Evolutionary conservation across 2,113 vertebrate species (phyloP), one percentile per base, ranked within the genome.

Genomic region (Meleagris gallopavo): DNA sequence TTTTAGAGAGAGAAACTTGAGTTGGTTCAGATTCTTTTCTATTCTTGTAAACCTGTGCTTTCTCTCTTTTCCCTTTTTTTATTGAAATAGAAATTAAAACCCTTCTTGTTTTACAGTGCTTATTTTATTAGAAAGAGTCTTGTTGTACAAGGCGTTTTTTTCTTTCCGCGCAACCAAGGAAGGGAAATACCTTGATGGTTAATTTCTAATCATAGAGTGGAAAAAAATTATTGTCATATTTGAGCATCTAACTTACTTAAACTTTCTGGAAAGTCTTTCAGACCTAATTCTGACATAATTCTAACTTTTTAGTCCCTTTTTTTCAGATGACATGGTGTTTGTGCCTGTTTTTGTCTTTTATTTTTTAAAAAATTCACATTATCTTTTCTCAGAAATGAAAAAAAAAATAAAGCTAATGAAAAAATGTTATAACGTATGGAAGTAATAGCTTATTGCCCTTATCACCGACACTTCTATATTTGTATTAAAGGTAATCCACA

Each of bases 401-500:
- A 88, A 66, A 90, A 79, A 90, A 82, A 65, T 41, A 32, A 93
- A 86, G 69, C 54, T 95, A 87, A 82, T 94, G 32, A 86, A 82
- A 89, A 83, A 85, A 89, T 61, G 90, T 70, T 36, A 18, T 76
- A 91, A 83, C 93, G 57, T 86, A 88, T 79, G 74, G 52, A 96
- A 76, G 50, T 91, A 91, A 91, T 84, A 46, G 11, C 40, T 94
- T 86, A 71, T 89, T 93, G 58, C 16, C 27, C 86, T 93, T 95
- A 22, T 86, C 34, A 48, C 46, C 94, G 85, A 83, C 10, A 93
- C 88, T 96, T 97, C 75, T 61, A 32, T 90, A 82, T 96, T 96
- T 95, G 38, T 95, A 86, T 94, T 95, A 90, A 94, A 93, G 50
- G 43, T 90, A 67, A 90, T 96, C 93, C 86, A 89, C 38, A 96